Evolutionary conservation across 2,797 vertebrate species (phyloP).

Genomic region (Carapus acus): DNA sequence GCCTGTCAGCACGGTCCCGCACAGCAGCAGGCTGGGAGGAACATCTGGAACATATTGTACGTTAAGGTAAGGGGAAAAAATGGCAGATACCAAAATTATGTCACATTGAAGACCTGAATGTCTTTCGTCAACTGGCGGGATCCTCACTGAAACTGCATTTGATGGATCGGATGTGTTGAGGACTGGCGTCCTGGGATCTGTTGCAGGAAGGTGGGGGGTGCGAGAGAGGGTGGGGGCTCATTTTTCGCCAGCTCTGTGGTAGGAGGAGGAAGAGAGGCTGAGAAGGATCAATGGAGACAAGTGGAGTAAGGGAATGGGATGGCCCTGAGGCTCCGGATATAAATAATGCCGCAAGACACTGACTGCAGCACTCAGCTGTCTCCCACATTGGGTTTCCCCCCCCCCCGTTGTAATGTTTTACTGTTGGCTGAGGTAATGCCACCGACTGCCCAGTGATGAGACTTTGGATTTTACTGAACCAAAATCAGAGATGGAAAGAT

Average conservation of each 20-base stretch:
- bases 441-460: constrained; percentile 3
- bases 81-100: constrained; percentile 23
- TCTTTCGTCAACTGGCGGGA: constrained; percentile 30
- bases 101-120: constrained; percentile 35
- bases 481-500: constrained; percentile 10
- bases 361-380: constrained; percentile 45
- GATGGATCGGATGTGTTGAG: constrained; percentile 53
- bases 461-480: constrained; percentile 25
- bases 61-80: constrained; percentile 19
- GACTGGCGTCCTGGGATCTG: constrained; percentile 49
- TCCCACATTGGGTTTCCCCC: constrained; percentile 42
- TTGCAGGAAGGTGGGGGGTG: constrained; percentile 34
- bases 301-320: constrained; percentile 57
- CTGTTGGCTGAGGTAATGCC: constrained; percentile 19
- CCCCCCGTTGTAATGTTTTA: constrained; percentile 27
- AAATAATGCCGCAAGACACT: constrained; percentile 59
- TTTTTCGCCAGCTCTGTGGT: constrained; percentile 43
- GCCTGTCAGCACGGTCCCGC: not conserved
- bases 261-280: constrained; percentile 29
- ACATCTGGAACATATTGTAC: constrained; percentile 5
- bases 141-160: constrained; percentile 35
- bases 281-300: constrained; percentile 64
- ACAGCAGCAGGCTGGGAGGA: not conserved
- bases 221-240: too few species aligned
- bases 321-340: constrained; percentile 58